Conservation (phyloP, 1,140 invertebrate species). For the Idris sp. region DNA sequence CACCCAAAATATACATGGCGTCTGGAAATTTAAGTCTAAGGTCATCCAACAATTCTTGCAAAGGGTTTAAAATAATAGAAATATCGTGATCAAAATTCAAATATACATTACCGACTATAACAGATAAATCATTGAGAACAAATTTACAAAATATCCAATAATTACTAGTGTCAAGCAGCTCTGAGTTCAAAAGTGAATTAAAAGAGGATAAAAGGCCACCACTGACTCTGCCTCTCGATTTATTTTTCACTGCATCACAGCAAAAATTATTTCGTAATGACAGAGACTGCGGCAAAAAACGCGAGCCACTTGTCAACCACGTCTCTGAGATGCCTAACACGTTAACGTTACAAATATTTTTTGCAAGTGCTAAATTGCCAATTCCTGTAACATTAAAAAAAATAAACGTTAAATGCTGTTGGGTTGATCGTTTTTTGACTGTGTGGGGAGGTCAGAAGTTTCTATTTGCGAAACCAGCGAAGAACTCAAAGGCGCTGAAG, state of each 20-base stretch:
- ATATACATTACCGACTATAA: neutral
- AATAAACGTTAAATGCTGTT: too few relatives aligned
- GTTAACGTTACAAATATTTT: too few relatives aligned
- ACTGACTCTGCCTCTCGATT: neutral
- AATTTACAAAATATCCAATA: slow-evolving; percentile 1
- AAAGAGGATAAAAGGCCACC: neutral
- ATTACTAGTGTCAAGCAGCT: neutral
- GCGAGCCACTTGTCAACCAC: too few relatives aligned
- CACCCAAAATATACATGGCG: neutral
- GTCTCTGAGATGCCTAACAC: too few relatives aligned
- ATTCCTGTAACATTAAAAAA: too few relatives aligned
- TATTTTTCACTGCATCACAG: neutral
- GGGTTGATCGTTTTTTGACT: too few relatives aligned
- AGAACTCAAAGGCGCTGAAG: too few relatives aligned
- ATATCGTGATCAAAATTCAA: neutral
- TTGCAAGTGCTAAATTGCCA: too few relatives aligned
- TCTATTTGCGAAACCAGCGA: too few relatives aligned
- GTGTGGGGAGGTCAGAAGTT: too few relatives aligned
- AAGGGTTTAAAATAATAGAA: neutral
- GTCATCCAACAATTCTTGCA: neutral
- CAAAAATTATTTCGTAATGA: too few relatives aligned
- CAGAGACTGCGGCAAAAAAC: too few relatives aligned
- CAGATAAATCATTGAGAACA: neutral
- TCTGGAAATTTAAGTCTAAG: neutral
- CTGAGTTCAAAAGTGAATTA: neutral